Evolutionary conservation across 2,113 vertebrate species (phyloP).

Genomic region (Aepyceros melampus): DNA sequence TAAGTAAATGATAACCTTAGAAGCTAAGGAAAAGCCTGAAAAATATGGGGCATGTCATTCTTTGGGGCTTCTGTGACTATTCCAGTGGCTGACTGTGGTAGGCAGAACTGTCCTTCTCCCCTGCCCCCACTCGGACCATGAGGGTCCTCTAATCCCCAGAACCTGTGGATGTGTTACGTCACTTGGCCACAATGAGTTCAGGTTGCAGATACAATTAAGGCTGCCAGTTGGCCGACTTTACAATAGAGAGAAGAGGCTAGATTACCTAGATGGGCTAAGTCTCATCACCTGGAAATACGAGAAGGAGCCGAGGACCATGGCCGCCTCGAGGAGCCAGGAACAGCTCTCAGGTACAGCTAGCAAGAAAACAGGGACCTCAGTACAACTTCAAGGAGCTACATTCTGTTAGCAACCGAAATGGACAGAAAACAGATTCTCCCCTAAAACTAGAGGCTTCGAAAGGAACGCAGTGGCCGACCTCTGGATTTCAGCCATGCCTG

Average conservation of each 20-base stretch:
- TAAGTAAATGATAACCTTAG: background rate
- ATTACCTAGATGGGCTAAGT: background rate
- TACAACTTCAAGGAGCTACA: background rate
- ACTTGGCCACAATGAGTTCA: background rate
- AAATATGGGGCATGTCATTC: background rate
- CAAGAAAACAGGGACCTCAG: background rate
- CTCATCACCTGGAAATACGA: background rate
- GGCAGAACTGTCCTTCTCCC: background rate
- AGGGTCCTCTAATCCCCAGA: background rate
- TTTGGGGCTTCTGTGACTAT: background rate
- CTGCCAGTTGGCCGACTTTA: background rate
- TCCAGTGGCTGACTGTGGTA: background rate
- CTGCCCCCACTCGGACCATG: accelerated
- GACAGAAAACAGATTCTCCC: background rate
- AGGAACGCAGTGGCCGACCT: background rate
- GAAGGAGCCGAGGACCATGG: background rate
- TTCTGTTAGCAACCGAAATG: background rate
- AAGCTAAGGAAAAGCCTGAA: background rate
- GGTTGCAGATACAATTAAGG: background rate
- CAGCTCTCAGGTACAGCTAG: background rate
- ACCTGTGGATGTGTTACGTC: background rate
- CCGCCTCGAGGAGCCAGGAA: background rate
- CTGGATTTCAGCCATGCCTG: background rate
- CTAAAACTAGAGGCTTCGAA: background rate
- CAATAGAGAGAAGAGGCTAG: background rate